Percentiles rank a stretch among this genome's conserved stretches.
Conservation (phyloP, 2,113 vertebrate species). For the Myrmecophaga tridactyla region DNA sequence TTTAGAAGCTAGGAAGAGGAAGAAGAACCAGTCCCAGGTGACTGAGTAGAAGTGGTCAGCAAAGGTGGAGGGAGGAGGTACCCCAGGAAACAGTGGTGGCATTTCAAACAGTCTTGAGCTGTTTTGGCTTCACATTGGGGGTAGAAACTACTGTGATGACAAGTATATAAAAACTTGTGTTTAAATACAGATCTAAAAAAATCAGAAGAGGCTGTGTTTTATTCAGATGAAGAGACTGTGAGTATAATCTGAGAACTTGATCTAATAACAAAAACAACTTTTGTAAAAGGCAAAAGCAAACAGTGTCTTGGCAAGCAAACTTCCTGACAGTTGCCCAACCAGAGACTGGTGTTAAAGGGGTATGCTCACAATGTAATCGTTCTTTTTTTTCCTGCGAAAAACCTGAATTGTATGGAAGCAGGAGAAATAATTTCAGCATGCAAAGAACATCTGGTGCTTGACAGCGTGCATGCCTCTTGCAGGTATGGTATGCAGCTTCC, state of each 20-base stretch:
- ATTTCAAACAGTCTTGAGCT: neutral
- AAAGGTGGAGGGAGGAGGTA: neutral
- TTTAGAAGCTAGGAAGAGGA: neutral
- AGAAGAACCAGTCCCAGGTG: neutral
- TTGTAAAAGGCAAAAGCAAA: constrained; percentile 22
- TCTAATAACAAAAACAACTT: constrained; percentile 28
- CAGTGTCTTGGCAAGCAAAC: neutral
- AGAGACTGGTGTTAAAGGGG: neutral
- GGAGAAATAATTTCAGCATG: neutral
- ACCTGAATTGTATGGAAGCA: neutral
- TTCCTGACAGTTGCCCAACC: neutral
- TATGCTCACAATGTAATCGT: neutral
- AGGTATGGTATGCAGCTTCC: constrained; percentile 99
- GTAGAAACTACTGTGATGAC: neutral
- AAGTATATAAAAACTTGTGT: neutral
- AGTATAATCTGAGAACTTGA: neutral
- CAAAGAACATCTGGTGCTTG: neutral
- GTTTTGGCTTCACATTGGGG: neutral
- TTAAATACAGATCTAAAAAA: constrained; percentile 10
- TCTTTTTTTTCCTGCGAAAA: neutral
- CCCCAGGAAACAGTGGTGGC: neutral
- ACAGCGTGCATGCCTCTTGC: constrained; percentile 37
- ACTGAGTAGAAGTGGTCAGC: neutral
- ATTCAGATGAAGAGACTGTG: neutral
- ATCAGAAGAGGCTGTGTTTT: constrained; percentile 14